These are phyloP conservation scores for Pardalotus punctatus DNA, from an alignment of 2,113 vertebrate species.

Conservation along the genomic window DNA sequence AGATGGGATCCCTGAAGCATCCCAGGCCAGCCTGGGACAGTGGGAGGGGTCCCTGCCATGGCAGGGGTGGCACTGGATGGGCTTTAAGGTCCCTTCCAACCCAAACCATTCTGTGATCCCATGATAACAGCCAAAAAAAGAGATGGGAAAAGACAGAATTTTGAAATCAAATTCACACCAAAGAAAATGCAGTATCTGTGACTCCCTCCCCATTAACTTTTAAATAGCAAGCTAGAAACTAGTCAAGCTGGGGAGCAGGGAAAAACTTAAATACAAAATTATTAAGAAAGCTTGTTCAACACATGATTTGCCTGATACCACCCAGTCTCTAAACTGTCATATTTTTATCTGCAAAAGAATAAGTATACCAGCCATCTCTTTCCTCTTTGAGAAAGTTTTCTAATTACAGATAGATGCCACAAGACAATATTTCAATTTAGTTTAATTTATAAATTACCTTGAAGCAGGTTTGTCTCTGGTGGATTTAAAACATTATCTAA, in stretches of 20 bases:
- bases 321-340: not conserved
- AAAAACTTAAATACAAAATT: not conserved
- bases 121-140: not conserved
- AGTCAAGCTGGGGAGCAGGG: not conserved
- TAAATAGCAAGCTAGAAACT: not conserved
- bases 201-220: not conserved
- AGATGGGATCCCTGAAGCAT: not conserved
- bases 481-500: constrained; percentile 23
- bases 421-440: constrained; percentile 41
- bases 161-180: not conserved
- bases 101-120: not conserved
- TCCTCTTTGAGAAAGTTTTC: constrained; percentile 47
- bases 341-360: constrained; percentile 9
- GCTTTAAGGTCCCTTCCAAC: not conserved
- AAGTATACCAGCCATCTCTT: not conserved
- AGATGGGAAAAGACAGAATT: not conserved
- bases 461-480: constrained; percentile 16
- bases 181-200: not conserved
- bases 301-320: not conserved
- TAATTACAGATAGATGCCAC: constrained; percentile 32
- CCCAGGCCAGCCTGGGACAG: not conserved
- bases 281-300: not conserved
- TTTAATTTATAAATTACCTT: constrained; percentile 60
- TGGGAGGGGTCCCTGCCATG: not conserved
- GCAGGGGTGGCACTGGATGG: not conserved